Evolutionary conservation across 2,113 vertebrate genomes (phyloP).

Genomic region (Damaliscus lunatus): DNA sequence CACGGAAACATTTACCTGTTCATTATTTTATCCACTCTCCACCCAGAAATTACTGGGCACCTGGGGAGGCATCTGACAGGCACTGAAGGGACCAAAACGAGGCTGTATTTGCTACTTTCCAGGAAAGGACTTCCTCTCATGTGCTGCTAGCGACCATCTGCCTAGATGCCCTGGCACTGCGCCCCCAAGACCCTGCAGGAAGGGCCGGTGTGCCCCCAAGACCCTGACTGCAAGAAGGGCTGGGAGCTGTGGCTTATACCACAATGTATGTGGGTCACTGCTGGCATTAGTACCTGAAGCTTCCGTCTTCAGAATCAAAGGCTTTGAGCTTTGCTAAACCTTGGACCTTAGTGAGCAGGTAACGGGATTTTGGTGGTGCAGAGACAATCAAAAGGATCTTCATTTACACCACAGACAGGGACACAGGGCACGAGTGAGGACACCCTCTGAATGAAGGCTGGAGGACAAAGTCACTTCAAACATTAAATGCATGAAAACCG

Average conservation of each 20-base stretch:
- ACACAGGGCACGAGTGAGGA: not conserved
- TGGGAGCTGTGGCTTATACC: not conserved
- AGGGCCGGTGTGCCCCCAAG: not conserved
- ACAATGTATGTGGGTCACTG: not conserved
- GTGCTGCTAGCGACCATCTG: not conserved
- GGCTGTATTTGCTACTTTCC: not conserved
- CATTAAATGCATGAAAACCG: not conserved
- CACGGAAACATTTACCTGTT: not conserved
- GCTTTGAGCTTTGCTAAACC: not conserved
- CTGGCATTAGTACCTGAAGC: not conserved
- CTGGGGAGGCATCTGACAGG: not conserved
- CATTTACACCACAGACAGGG: accelerated
- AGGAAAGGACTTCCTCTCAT: not conserved
- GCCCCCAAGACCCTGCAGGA: not conserved
- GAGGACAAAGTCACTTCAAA: not conserved
- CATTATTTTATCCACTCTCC: not conserved
- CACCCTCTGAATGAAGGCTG: not conserved
- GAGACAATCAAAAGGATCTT: not conserved
- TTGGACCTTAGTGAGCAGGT: not conserved
- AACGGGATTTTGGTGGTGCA: not conserved
- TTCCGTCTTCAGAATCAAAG: not conserved
- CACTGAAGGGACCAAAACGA: not conserved
- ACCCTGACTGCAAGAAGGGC: not conserved
- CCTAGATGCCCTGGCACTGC: accelerated
- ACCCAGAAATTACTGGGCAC: not conserved